These are phyloP conservation scores for Capromys pilorides DNA, from an alignment of 2,797 vertebrate genomes.

Conservation along the genomic window DNA sequence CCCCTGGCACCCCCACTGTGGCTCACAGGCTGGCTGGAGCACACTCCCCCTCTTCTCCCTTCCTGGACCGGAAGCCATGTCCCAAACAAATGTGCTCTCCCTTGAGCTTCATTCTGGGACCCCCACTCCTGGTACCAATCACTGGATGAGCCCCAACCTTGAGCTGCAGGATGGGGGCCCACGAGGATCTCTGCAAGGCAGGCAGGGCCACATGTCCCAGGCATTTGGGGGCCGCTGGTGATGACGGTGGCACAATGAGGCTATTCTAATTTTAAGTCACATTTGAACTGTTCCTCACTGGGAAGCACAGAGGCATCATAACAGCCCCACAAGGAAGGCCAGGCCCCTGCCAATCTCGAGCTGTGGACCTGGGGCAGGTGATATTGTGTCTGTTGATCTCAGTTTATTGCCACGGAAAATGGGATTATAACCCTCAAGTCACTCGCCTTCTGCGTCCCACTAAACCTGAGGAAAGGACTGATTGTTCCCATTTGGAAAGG, in stretches of 20 bases:
- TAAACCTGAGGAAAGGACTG: neutral
- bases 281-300: neutral
- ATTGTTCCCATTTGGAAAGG: neutral
- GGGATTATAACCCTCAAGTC: too few relatives aligned
- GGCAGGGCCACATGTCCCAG: too few relatives aligned
- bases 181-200: neutral
- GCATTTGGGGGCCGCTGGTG: neutral
- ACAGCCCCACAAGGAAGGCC: neutral
- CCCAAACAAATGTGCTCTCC: neutral
- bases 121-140: constrained; percentile 1
- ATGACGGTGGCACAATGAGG: too few relatives aligned
- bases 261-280: neutral
- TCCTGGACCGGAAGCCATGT: neutral
- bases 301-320: neutral
- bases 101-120: neutral
- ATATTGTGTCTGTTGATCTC: neutral
- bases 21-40: too few relatives aligned
- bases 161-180: neutral
- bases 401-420: neutral
- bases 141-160: neutral
- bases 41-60: neutral
- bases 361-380: neutral
- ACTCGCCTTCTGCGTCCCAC: neutral
- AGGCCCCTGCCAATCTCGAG: neutral
- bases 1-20: neutral